These are phyloP conservation scores for Drosophila tanythrix DNA, from an alignment of 2,888 invertebrate species.

Conservation along the genomic window DNA sequence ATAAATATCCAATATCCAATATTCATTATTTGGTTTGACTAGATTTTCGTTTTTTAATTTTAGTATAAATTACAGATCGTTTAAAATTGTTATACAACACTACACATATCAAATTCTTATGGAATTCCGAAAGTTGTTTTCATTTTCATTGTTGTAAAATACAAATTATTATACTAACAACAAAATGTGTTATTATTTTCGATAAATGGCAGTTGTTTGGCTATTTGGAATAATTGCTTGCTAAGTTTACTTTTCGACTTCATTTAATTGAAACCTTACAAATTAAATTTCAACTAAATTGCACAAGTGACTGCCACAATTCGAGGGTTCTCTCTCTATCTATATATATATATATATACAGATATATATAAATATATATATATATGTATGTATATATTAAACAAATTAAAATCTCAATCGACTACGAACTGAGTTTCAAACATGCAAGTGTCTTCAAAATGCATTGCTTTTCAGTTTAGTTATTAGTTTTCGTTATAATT, in stretches of 20 bases:
- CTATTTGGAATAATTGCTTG: slow-evolving; percentile 61
- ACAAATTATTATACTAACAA: slow-evolving; percentile 38
- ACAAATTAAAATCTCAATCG: slow-evolving; percentile 41
- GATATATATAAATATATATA: slow-evolving; percentile 5
- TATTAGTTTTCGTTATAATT: slow-evolving; percentile 15
- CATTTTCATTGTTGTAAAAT: slow-evolving; percentile 29
- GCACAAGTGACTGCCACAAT: slow-evolving; percentile 74
- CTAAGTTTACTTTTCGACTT: slow-evolving; percentile 37
- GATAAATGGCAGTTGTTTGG: slow-evolving; percentile 79
- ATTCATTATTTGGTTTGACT: slow-evolving; percentile 40
- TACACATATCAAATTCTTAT: slow-evolving; percentile 62
- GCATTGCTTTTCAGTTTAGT: slow-evolving; percentile 34
- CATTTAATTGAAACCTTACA: slow-evolving; percentile 70
- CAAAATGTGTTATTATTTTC: slow-evolving; percentile 33
- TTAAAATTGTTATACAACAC: slow-evolving; percentile 69
- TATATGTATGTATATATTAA: background rate
- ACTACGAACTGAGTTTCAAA: slow-evolving; percentile 51
- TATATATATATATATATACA: background rate
- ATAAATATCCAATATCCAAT: slow-evolving; percentile 51
- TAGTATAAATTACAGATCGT: slow-evolving; percentile 59
- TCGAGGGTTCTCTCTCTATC: slow-evolving; percentile 19
- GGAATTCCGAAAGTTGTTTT: slow-evolving; percentile 42
- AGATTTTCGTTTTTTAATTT: slow-evolving; percentile 22
- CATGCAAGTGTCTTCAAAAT: slow-evolving; percentile 50
- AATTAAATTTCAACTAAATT: slow-evolving; percentile 57